Conservation (phyloP, 1,140 invertebrate genomes). For the Halesus radiatus region DNA sequence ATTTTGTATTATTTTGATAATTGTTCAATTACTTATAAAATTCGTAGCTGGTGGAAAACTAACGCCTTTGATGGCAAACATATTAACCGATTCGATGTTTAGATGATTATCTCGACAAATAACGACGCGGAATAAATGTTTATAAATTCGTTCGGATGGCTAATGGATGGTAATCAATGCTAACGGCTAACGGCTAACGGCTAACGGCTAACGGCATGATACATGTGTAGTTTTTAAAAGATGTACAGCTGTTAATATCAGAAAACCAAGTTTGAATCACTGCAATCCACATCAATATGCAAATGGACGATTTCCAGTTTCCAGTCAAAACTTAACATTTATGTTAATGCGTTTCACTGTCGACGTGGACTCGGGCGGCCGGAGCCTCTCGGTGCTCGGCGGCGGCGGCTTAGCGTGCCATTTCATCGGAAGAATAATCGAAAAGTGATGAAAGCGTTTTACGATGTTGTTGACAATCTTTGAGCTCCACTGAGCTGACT, state of each 20-base stretch:
- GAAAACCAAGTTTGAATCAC: constrained; percentile 7
- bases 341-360: not conserved
- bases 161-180: constrained; percentile 1
- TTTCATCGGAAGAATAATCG: not conserved
- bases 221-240: constrained; percentile 1
- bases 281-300: constrained; percentile 39
- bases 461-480: constrained; percentile 28
- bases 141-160: constrained; percentile 3
- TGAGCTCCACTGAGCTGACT: not conserved
- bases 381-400: no score
- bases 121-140: constrained; percentile 12
- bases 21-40: no score
- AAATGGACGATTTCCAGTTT: constrained; percentile 38
- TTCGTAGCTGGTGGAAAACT: no score
- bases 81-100: not conserved
- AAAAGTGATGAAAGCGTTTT: constrained; percentile 11
- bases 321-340: constrained; percentile 29
- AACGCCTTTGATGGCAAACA: not conserved
- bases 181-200: constrained; percentile 13
- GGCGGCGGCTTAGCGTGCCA: not conserved
- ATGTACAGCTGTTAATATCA: constrained; percentile 27
- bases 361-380: not conserved
- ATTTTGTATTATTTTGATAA: no score
- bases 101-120: constrained; percentile 13
- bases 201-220: constrained; percentile 1